phyloP scores from a whole-genome alignment of 2,888 invertebrate genomes.

The Lissonota sp. region DNA sequence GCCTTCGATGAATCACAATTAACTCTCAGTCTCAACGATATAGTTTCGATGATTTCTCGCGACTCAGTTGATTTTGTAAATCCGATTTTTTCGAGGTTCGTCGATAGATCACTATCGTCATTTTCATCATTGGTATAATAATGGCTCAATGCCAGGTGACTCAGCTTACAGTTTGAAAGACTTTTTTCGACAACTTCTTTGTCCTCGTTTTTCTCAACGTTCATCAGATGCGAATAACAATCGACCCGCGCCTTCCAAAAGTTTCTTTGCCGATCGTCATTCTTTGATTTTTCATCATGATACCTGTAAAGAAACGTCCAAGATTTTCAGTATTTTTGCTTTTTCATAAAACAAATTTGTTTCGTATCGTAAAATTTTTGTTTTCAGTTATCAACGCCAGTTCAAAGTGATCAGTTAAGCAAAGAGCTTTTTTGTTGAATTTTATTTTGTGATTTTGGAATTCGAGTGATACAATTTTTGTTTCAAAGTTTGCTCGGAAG shows the following conservation, averaged over 20 bases:
- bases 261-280: slow-evolving; percentile 18
- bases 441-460: no score
- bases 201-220: slow-evolving; percentile 19
- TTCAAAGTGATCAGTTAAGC: no score
- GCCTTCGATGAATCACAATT: slow-evolving; percentile 6
- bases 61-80: background rate
- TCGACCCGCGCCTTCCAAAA: slow-evolving; percentile 25
- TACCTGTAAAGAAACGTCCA: slow-evolving; percentile 17
- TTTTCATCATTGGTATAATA: background rate
- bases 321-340: no score
- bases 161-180: background rate
- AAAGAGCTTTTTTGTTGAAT: no score
- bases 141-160: background rate
- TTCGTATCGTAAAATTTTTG: no score
- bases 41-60: slow-evolving; percentile 30
- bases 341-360: no score
- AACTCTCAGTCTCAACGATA: slow-evolving; percentile 37
- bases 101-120: background rate
- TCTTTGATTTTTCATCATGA: background rate
- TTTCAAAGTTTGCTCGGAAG: no score
- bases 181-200: slow-evolving; percentile 2
- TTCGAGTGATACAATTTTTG: no score
- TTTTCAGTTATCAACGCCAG: no score
- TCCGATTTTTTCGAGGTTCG: background rate
- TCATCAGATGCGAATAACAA: slow-evolving; percentile 4